Evolutionary conservation across 2,113 vertebrate genomes (phyloP).

Genomic region (Myotis davidii): DNA sequence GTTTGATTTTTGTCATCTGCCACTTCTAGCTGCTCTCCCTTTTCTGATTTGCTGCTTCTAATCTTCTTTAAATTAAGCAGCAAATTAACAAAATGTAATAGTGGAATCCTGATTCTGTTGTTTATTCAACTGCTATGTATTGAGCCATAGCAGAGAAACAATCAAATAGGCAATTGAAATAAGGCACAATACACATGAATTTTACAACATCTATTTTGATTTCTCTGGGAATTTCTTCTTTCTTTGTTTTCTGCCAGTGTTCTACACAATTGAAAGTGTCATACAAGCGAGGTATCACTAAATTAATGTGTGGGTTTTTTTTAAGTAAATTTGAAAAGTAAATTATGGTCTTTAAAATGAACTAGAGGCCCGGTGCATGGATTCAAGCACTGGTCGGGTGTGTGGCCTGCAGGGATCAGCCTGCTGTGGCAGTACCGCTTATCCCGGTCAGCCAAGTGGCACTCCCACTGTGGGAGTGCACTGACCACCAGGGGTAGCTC

Average conservation of each 20-base stretch:
- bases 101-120: not conserved
- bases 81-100: not conserved
- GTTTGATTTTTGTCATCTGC: conserved; percentile 12
- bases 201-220: conserved; percentile 13
- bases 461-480: too few species aligned
- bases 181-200: not conserved
- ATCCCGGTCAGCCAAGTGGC: too few species aligned
- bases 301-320: not conserved
- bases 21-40: not conserved
- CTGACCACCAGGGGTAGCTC: too few species aligned
- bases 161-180: not conserved
- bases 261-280: not conserved
- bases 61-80: not conserved
- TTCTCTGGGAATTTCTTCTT: conserved; percentile 13
- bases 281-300: not conserved
- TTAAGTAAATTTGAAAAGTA: not conserved
- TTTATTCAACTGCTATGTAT: not conserved
- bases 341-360: not conserved
- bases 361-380: too few species aligned
- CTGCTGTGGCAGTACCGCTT: too few species aligned
- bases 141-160: not conserved
- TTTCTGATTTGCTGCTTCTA: not conserved
- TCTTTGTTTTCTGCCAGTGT: not conserved
- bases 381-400: too few species aligned
- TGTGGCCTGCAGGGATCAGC: too few species aligned